Evolutionary conservation across 2,797 vertebrate genomes (phyloP), one percentile per base, ranked within the genome.

Genomic region (Phalloptychus januarius): DNA sequence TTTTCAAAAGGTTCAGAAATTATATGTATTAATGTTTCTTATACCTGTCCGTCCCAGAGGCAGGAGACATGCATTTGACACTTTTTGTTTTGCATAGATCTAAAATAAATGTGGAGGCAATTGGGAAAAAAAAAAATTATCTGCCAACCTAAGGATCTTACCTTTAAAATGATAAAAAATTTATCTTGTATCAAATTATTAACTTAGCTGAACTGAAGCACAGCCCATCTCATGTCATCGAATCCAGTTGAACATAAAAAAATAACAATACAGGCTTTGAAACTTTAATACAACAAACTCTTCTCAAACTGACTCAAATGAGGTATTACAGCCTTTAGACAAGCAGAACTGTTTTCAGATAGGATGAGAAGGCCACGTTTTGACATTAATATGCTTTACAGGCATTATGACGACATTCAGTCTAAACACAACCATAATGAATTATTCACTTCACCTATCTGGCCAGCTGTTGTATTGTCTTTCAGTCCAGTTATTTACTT

Each of bases 21-120:
- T 70, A 42, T 69, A 11, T 72, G n/a, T 81, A 69, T 63, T 12
- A 0, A 58, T 38, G 70, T n/a, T 18, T 25, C 25, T 71, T 25
- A 38, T 76, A 58, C 67, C n/a, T 6, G 15, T n/a, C 50, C 40
- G 20, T 72, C 44, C 28, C 56, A 65, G 50, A 44, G 18, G 7
- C 69, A 28, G 36, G 31, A 15, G 42, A 40, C 25, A 36, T 31
- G 13, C 48, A 36, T 16, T 28, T 71, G 23, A 78, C 52, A 65
- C 74, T 12, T 40, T 12, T 40, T 67, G 18, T 40, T 67, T 88
- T 88, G 87, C 82, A 91, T 85, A 85, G 78, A 83, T 45, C 46
- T 31, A 45, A 73, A 78, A 28, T n/a, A 45, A 70, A 70, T 44
- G 42, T 28, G 1, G 7, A 70, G 44, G 2, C 65, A 38, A 7